Conservation (phyloP, 2,113 vertebrate genomes). For the Ariopsis seemanni region DNA sequence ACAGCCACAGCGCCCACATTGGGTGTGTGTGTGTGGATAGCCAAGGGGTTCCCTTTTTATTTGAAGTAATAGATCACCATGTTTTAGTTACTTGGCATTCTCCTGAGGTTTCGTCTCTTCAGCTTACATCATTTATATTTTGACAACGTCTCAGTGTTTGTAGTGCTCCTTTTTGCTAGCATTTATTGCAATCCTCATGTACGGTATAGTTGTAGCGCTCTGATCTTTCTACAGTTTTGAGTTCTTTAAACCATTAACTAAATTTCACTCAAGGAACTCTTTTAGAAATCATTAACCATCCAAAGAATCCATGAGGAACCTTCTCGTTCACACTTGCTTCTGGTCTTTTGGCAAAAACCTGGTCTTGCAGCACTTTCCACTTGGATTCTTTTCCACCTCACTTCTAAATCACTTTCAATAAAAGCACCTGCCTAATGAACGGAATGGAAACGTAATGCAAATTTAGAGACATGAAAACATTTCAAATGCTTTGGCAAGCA, state of each 20-base stretch:
- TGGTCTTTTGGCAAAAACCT: neutral
- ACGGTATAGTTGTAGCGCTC: neutral
- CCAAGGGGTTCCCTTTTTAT: neutral
- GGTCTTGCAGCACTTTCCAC: neutral
- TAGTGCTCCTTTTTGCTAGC: neutral
- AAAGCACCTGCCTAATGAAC: no score
- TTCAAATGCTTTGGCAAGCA: neutral
- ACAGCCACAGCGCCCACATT: neutral
- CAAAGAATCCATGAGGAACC: neutral
- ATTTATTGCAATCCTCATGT: neutral
- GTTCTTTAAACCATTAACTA: neutral
- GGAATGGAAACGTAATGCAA: neutral
- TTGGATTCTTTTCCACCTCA: neutral
- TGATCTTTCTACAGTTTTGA: neutral
- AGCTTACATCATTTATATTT: no score
- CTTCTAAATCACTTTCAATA: no score
- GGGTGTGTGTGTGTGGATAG: neutral
- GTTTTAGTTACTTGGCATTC: no score
- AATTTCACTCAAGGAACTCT: neutral
- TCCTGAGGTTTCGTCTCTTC: no score
- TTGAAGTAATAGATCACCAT: neutral
- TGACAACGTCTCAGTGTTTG: neutral
- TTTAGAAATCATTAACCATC: neutral
- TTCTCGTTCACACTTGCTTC: neutral
- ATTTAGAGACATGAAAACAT: neutral